Base-by-base conservation (phyloP, 2,113 vertebrate genomes). In the Centropus bengalensis region DNA sequence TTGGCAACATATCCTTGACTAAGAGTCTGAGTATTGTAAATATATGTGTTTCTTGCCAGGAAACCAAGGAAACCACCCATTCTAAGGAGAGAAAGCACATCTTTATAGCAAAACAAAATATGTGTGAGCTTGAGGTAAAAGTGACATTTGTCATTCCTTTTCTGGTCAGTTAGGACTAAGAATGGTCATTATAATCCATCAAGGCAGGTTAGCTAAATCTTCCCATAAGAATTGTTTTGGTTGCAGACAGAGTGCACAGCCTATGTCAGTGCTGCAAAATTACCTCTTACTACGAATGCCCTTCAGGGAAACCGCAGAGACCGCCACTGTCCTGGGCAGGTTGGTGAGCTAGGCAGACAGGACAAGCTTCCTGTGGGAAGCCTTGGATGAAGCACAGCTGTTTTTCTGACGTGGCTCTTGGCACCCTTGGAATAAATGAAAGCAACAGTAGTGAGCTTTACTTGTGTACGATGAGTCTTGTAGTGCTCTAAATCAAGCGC, bases 1-100 rank as follows among this genome's bases (percentile, higher is more conserved):
- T 95, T 94, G 78, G 78, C 91, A 95, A 94, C 82, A 81, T 84
- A 71, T 30, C 84, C 69, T 86, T 77, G 73, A 87, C 77, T 93
- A 86, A 62, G 81, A 77, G 56, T 78, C 60, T 86, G 44, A 73
- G n/a, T 54, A 54, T 91, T 86, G 76, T 87, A 96, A 93, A 94
- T 89, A 63, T 30, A 63, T 16, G 8, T 10, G 14, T 74, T 73
- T 86, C 73, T 86, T 89, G 89, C 91, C 93, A 95, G 69, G 86
- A 86, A 94, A 59, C 59, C 62, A 91, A 94, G 82, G 79, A 86
- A 95, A 93, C 79, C 47, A 76, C 69, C 62, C 77, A 42, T 70
- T 62, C 66, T 52, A 71, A 42, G 30, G 74, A 44, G 18, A 28
- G 40, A 44, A 63, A 67, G 36, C 28, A 15, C 49, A 85, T 86